Evolutionary conservation across 53 echinoderm and acorn worm species (phyloP).

Genomic region (Temnopleurus reevesii): DNA sequence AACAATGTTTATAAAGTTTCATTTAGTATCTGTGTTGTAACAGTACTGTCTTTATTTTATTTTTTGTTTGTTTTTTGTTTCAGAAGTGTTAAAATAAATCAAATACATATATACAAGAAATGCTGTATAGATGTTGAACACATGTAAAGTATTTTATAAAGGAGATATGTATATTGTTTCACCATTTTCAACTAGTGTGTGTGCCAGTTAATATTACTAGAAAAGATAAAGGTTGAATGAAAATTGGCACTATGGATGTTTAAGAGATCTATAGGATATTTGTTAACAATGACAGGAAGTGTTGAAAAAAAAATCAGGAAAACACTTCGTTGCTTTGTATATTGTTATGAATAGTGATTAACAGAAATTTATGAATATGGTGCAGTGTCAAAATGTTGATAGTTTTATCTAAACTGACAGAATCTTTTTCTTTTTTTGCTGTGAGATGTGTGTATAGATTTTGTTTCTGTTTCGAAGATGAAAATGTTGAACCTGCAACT

Average conservation of each 20-base stretch:
- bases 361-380: background rate
- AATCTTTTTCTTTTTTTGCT: slow-evolving; percentile 45
- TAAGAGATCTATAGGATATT: background rate
- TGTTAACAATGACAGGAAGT: background rate
- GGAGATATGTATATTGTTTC: slow-evolving; percentile 30
- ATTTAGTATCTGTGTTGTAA: slow-evolving; percentile 35
- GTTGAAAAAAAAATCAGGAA: background rate
- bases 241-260: background rate
- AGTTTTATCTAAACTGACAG: slow-evolving; percentile 39
- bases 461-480: slow-evolving; percentile 10
- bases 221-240: background rate
- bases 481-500: background rate
- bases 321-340: slow-evolving; percentile 1
- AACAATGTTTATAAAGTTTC: background rate
- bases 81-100: background rate
- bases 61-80: background rate
- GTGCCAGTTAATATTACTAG: slow-evolving; percentile 14
- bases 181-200: slow-evolving; percentile 31
- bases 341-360: background rate
- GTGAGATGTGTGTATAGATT: slow-evolving; percentile 48
- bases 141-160: slow-evolving; percentile 28
- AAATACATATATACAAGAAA: background rate
- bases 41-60: slow-evolving; percentile 25
- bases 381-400: slow-evolving; percentile 45
- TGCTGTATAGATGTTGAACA: slow-evolving; percentile 17